Evolutionary conservation across 2,113 vertebrate species (phyloP).

Genomic region (Cervus canadensis): DNA sequence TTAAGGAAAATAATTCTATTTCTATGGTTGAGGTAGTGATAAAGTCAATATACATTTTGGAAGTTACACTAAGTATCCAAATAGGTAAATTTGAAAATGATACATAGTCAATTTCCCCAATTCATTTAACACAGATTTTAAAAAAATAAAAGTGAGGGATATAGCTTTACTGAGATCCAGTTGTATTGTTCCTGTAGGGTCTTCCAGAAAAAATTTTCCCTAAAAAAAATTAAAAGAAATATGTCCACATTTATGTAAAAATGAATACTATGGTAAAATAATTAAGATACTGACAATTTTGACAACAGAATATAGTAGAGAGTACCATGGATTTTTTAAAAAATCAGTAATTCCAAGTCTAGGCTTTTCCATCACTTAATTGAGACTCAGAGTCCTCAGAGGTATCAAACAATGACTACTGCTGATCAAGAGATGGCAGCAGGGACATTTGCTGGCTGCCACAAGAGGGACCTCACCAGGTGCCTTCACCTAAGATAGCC

Average conservation of each 20-base stretch:
- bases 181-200: slow-evolving; percentile 92
- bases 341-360: background rate
- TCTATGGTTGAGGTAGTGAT: background rate
- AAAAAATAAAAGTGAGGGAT: slow-evolving; percentile 86
- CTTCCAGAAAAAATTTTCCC: slow-evolving; percentile 97
- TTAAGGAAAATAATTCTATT: slow-evolving; percentile 77
- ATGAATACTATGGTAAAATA: background rate
- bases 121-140: background rate
- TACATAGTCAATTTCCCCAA: background rate
- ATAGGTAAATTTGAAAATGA: background rate
- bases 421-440: background rate
- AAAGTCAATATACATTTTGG: background rate
- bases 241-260: slow-evolving; percentile 32
- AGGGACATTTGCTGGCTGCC: background rate
- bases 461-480: background rate
- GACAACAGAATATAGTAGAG: background rate
- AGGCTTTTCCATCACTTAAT: background rate
- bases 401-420: background rate
- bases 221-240: slow-evolving; percentile 75
- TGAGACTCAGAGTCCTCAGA: background rate
- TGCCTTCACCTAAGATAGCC: background rate
- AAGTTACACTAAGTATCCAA: background rate
- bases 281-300: background rate
- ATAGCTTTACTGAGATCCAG: slow-evolving; percentile 96
- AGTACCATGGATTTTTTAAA: background rate